Percentiles rank a stretch among this genome's conserved stretches.
Conservation (phyloP, 2,888 invertebrate genomes). For the Gonocerus acuteangulatus region DNA sequence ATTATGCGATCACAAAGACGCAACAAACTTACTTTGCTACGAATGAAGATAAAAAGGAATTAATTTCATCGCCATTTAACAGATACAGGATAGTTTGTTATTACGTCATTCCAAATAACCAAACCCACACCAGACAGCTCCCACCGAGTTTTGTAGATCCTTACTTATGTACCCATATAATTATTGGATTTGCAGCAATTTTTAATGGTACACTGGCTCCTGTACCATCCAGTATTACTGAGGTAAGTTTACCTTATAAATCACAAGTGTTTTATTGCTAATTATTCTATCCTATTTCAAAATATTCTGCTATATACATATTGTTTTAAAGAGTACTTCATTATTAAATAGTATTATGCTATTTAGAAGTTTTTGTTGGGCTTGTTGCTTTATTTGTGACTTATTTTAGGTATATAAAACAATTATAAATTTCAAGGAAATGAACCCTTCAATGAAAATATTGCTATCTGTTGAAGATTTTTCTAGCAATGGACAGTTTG, state of each 20-base stretch:
- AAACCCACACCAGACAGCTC: slow-evolving; percentile 41
- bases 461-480: slow-evolving; percentile 65
- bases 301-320: neutral
- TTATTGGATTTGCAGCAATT: slow-evolving; percentile 65
- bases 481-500: slow-evolving; percentile 54
- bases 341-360: no score
- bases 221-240: slow-evolving; percentile 39
- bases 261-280: neutral
- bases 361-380: no score
- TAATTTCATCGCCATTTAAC: neutral
- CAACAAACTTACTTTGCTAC: no score
- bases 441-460: slow-evolving; percentile 62
- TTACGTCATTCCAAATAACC: slow-evolving; percentile 44
- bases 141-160: slow-evolving; percentile 57
- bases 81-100: slow-evolving; percentile 55
- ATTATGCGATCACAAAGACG: no score
- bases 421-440: slow-evolving; percentile 50
- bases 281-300: no score
- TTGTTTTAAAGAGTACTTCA: neutral
- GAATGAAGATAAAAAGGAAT: no score
- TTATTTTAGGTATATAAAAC: slow-evolving; percentile 43
- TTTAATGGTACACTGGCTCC: slow-evolving; percentile 54
- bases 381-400: no score
- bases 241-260: slow-evolving; percentile 37
- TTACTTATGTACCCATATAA: slow-evolving; percentile 73